Percentiles rank a stretch among this genome's conserved stretches.
These are phyloP conservation scores for Linepithema humile DNA, from an alignment of 1,140 invertebrate genomes.

Conservation along the genomic window DNA sequence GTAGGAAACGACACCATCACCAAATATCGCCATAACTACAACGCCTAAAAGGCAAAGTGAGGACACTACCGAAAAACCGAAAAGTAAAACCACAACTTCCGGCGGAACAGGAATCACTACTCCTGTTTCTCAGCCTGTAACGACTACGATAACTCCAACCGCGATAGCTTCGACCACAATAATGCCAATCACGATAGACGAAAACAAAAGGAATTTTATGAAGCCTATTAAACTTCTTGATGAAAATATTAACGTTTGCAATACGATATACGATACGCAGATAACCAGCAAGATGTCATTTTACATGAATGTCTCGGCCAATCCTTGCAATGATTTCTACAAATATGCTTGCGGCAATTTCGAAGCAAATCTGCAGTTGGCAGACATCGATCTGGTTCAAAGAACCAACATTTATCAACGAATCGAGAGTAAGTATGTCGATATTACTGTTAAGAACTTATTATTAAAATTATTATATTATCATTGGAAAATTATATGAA, in stretches of 20 bases:
- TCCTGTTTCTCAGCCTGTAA: too few relatives aligned
- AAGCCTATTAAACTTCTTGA: background rate
- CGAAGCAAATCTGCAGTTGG: constrained; percentile 64
- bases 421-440: constrained; percentile 62
- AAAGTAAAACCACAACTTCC: too few relatives aligned
- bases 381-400: constrained; percentile 54
- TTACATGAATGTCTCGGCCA: constrained; percentile 84
- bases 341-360: constrained; percentile 86
- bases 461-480: background rate
- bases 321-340: constrained; percentile 89
- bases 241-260: constrained; percentile 55
- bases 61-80: too few relatives aligned
- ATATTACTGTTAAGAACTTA: too few relatives aligned
- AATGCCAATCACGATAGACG: too few relatives aligned
- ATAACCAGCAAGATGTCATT: constrained; percentile 79
- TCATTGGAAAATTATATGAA: background rate
- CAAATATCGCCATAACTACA: too few relatives aligned
- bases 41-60: too few relatives aligned
- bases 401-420: constrained; percentile 53
- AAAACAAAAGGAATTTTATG: too few relatives aligned
- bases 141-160: too few relatives aligned
- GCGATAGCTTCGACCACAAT: too few relatives aligned
- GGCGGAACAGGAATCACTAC: too few relatives aligned
- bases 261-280: constrained; percentile 69
- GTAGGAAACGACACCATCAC: too few relatives aligned